Base-by-base conservation (phyloP, 1,140 invertebrate genomes). In the Campodea augens region DNA sequence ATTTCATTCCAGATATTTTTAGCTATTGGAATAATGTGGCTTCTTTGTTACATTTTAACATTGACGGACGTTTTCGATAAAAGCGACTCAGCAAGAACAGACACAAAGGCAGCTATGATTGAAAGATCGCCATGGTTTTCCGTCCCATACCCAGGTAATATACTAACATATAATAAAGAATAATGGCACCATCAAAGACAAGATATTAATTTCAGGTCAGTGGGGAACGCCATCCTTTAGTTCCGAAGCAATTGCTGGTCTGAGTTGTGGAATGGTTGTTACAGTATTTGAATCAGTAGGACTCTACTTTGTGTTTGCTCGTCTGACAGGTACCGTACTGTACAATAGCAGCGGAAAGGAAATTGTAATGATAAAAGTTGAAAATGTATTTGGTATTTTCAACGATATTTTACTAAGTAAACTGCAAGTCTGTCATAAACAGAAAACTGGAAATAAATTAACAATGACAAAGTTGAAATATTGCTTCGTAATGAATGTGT, bases 191-290 rank as follows among this genome's bases (percentile, higher is more conserved):
- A n/a, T 13, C 7, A 7, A 5, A 18, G 10, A 10, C 15, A 48
- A 18, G n/a, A 18, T 49, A 43, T n/a, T 20, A 22, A 3, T 29
- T n/a, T 22, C 38, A 32, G 25, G 13, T 24, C 66, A 70, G 45
- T 70, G 67, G 66, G 68, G 68, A 13, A 3, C 58, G 5, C 67
- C 68, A 0, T 65, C 59, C 1, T 52, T 59, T 5, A 61, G 52
- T 41, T 46, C 57, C 2, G 57, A 53, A 10, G 62, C 55, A 5
- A 57, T 60, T 12, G 48, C 64, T n/a, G 64, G 60, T 0, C 57
- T 69, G 48, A 25, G 66, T 12, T 60, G 59, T 7, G 66, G 57
- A 1, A 54, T 63, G 1, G 5, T 69, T 10, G 55, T 60, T 1
- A 63, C 64, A 2, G 20, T 45, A 13, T 55, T 67, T 7, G 66